A percentile compares a stretch with the other conserved stretches of the same genome.
These are phyloP conservation scores for Campoplex nolae DNA, from an alignment of 2,888 invertebrate genomes.

Conservation along the genomic window DNA sequence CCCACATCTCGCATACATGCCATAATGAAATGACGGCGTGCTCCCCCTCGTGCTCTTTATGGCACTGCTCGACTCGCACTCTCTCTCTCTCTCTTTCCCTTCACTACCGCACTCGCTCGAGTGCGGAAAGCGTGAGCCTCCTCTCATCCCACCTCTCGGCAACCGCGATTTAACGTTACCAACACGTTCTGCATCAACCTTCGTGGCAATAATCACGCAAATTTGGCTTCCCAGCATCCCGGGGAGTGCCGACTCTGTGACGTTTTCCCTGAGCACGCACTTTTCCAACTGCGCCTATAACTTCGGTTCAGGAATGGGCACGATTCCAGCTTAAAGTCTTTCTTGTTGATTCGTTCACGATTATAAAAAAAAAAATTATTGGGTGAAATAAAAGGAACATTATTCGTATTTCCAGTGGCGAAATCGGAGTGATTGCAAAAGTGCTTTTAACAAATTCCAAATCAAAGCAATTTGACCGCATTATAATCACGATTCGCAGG, in stretches of 20 bases:
- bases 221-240: constrained; percentile 40
- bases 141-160: neutral
- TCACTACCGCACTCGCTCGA: constrained; percentile 21
- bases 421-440: neutral
- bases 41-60: constrained; percentile 47
- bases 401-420: neutral
- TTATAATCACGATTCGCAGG: neutral
- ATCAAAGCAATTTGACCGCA: neutral
- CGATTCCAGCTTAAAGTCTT: neutral
- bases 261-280: constrained; percentile 42
- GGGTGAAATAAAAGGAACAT: neutral
- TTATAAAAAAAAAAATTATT: neutral
- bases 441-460: neutral
- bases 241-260: constrained; percentile 8
- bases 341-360: neutral
- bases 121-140: constrained; percentile 45
- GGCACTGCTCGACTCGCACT: constrained; percentile 36
- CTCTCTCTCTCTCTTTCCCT: constrained; percentile 33
- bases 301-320: constrained; percentile 16
- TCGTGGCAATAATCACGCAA: constrained; percentile 55
- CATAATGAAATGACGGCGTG: constrained; percentile 64
- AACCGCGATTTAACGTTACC: constrained; percentile 31
- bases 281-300: constrained; percentile 10
- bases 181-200: constrained; percentile 47
- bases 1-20: constrained; percentile 32